Percentiles rank a stretch among this genome's conserved stretches.
Conservation (phyloP, 2,888 invertebrate genomes). For the Halictus ligatus region DNA sequence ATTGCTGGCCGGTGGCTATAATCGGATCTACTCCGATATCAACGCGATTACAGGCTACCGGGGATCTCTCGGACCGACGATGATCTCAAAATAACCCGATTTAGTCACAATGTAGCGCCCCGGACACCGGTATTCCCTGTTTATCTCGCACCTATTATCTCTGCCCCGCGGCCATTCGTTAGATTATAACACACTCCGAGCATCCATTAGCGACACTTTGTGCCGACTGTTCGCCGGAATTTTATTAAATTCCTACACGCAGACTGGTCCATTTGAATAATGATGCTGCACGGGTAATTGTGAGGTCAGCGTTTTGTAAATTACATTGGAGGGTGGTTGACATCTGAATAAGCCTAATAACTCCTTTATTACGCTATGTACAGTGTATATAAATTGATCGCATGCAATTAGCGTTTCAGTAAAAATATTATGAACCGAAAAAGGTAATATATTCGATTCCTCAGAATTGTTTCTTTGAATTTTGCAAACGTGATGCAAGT, state of each 20-base stretch:
- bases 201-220: background rate
- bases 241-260: background rate
- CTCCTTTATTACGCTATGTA: background rate
- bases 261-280: background rate
- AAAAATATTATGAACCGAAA: background rate
- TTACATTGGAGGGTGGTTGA: background rate
- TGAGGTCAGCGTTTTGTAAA: background rate
- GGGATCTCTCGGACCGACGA: background rate
- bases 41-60: conserved; percentile 44
- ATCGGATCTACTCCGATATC: conserved; percentile 50
- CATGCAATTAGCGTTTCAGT: background rate
- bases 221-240: background rate
- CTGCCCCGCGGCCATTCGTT: background rate
- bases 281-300: background rate
- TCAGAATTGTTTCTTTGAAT: no score
- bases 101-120: conserved; percentile 16
- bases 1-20: conserved; percentile 36
- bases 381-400: background rate
- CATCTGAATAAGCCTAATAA: background rate
- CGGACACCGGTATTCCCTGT: background rate
- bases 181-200: background rate
- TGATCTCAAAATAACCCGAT: background rate
- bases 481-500: no score
- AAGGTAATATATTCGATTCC: no score
- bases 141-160: background rate